Evolutionary conservation across 2,797 vertebrate genomes (phyloP), one percentile per base, ranked within the genome.

Genomic region (Aphelocoma californica): DNA sequence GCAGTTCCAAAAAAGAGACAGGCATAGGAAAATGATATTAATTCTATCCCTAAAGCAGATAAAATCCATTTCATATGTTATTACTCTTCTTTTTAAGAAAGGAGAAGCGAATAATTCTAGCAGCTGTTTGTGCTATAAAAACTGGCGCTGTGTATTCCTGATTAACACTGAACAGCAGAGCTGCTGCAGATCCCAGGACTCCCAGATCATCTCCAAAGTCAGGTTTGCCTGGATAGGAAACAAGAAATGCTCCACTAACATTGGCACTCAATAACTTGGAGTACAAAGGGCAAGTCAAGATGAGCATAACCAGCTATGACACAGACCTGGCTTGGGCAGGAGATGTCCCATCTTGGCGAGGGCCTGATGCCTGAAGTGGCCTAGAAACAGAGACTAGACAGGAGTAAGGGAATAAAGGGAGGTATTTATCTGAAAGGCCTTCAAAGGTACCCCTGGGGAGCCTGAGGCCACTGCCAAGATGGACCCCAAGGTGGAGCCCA

Each of bases 21-120:
- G 92, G 92, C 92, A 26, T 95, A 96, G 97, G 92, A 96, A 97
- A 97, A 96, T 94, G 23, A 97, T 97, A 94, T 93, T 97, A 97
- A 96, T 97, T 95, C 83, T 97, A 96, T 97, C 88, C 96, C 80
- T 92, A 88, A 97, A 97, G 94, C 91, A 96, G 90, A 97, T 97
- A 96, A 96, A 97, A 97, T 95, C 92, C 84, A 88, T 82, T 95
- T 96, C 96, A 91, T 96, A 92, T 98, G 97, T 90, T 97, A 82
- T 94, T 88, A 58, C 79, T 96, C 93, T 86, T 90, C 90, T 67
- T 93, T 78, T 89, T 47, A 54, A 81, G 69, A 58, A 47, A 44
- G 88, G 88, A 92, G 90, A 94, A 90, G 90, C 24, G 40, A 85
- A 77, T 96, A 96, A 92, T 95, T 91, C 73, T 51, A 92, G 91